Evolutionary conservation across 2,888 invertebrate genomes (phyloP).

Genomic region (Geotrupes spiniger): DNA sequence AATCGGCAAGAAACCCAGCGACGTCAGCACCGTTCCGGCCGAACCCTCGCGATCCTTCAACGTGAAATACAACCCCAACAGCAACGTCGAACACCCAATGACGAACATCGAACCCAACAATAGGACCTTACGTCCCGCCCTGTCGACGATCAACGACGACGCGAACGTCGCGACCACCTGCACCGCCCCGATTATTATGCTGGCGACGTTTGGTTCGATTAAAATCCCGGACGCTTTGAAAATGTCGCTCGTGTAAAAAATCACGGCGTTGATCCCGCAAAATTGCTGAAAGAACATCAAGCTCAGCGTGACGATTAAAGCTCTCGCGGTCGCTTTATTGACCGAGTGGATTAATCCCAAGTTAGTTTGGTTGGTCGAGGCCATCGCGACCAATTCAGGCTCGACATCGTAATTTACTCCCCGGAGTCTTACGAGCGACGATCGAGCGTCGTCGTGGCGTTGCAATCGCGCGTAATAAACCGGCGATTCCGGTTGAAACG

Average conservation of each 20-base stretch:
- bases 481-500: constrained; percentile 87
- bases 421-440: constrained; percentile 68
- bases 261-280: constrained; percentile 78
- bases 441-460: constrained; percentile 63
- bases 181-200: constrained; percentile 77
- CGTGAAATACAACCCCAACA: constrained; percentile 69
- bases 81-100: constrained; percentile 67
- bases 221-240: constrained; percentile 63
- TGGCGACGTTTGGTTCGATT: constrained; percentile 58
- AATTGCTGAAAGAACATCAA: constrained; percentile 89
- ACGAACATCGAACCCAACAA: constrained; percentile 67
- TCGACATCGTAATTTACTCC: constrained; percentile 67
- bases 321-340: constrained; percentile 57
- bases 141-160: constrained; percentile 76
- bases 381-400: constrained; percentile 59
- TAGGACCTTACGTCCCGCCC: constrained; percentile 72
- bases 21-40: constrained; percentile 49
- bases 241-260: constrained; percentile 74
- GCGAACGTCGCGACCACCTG: constrained; percentile 75
- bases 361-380: constrained; percentile 30
- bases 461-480: constrained; percentile 65
- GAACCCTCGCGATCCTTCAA: constrained; percentile 44
- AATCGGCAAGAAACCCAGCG: constrained; percentile 72
- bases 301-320: constrained; percentile 35
- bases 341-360: constrained; percentile 2